A percentile compares a stretch with the other conserved stretches of the same genome.
These are phyloP conservation scores for Trachelus iudaicus DNA, from an alignment of 2,888 invertebrate species.

Conservation along the genomic window DNA sequence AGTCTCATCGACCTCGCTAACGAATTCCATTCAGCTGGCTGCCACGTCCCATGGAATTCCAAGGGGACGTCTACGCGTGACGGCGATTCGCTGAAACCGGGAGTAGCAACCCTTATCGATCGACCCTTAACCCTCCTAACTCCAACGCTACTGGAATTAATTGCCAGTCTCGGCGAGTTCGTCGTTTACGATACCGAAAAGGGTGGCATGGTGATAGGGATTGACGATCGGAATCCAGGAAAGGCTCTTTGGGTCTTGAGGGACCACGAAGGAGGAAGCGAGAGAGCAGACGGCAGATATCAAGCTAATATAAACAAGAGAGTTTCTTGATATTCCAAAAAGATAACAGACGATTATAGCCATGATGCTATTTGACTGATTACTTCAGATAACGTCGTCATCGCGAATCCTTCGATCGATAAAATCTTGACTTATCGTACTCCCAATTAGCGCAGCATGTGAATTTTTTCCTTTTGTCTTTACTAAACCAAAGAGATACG, in stretches of 20 bases:
- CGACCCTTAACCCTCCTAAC: not conserved
- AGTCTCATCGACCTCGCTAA: not conserved
- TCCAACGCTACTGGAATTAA: not conserved
- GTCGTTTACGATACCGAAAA: not conserved
- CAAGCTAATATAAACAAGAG: not conserved
- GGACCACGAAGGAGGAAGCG: not conserved
- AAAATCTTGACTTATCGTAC: not conserved
- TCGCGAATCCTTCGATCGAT: not conserved
- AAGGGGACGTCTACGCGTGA: not conserved
- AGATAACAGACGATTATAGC: not conserved
- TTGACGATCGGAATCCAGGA: not conserved
- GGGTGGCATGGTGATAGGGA: not conserved
- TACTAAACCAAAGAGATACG: not conserved
- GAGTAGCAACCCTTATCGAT: not conserved
- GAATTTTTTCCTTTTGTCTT: not conserved
- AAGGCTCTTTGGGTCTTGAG: not conserved
- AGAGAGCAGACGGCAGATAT: not conserved
- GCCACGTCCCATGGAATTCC: not conserved
- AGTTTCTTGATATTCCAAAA: not conserved
- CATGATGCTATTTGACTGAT: not conserved
- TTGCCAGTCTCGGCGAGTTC: not conserved
- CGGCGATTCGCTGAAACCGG: not conserved
- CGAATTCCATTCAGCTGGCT: slow-evolving; percentile 3
- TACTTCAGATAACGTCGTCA: not conserved
- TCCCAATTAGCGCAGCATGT: not conserved